phyloP scores from a whole-genome alignment of 2,888 invertebrate genomes.

The Agriopis aurantiaria region DNA sequence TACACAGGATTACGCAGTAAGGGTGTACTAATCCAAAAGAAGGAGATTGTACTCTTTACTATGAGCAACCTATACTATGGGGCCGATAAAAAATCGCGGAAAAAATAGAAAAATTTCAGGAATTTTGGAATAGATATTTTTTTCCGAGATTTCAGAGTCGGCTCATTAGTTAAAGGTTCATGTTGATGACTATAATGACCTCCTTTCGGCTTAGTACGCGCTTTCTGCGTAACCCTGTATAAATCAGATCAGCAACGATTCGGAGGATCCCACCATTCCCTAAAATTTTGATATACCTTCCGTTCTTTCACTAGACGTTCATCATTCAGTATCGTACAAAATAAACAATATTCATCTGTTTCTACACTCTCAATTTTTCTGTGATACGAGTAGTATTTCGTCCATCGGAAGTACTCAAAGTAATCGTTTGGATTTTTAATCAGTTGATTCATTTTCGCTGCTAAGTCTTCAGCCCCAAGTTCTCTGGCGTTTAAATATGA shows the following conservation, averaged over 20 bases:
- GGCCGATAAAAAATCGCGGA: too few species aligned
- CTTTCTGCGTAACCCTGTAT: too few species aligned
- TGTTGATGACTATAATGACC: too few species aligned
- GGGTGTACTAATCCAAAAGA: too few species aligned
- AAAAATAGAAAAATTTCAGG: too few species aligned
- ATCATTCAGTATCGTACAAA: constrained; percentile 53
- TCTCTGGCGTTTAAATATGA: constrained; percentile 53
- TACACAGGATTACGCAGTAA: too few species aligned
- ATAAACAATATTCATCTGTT: constrained; percentile 53
- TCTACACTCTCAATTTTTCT: constrained; percentile 48
- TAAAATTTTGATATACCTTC: constrained; percentile 48
- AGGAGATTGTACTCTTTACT: too few species aligned
- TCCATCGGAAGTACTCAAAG: constrained; percentile 54
- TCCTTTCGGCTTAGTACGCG: too few species aligned
- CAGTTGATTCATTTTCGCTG: constrained; percentile 48
- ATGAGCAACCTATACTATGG: too few species aligned
- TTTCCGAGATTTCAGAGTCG: too few species aligned
- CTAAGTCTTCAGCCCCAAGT: constrained; percentile 44
- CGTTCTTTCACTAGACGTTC: constrained; percentile 44
- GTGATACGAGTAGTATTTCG: constrained; percentile 53
- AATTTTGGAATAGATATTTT: too few species aligned
- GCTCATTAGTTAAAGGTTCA: too few species aligned
- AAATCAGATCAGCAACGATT: constrained; percentile 32
- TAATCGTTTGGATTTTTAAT: constrained; percentile 50
- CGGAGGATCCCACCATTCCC: constrained; percentile 51